phyloP scores from a whole-genome alignment of 1,140 invertebrate genomes.

The Papilio aristodemus region DNA sequence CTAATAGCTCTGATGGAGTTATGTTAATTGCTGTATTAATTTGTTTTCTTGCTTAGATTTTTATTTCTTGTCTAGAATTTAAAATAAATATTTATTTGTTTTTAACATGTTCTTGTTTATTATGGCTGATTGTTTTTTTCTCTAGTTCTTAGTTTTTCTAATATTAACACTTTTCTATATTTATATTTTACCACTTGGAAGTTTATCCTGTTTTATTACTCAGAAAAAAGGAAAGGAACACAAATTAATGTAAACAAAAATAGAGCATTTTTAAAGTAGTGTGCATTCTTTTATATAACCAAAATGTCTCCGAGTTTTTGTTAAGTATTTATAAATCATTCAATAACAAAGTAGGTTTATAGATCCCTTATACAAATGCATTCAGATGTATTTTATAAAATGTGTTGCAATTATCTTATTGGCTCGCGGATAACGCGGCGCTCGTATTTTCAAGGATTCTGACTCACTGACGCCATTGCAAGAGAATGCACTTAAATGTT shows the following conservation, averaged over 20 bases:
- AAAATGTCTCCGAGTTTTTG: too few relatives aligned
- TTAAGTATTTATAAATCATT: neutral
- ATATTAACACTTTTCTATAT: neutral
- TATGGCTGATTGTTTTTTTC: neutral
- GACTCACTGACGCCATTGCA: conserved; percentile 33
- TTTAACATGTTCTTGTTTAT: neutral
- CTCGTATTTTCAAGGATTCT: conserved; percentile 30
- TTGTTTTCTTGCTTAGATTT: conserved; percentile 12
- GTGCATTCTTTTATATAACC: too few relatives aligned
- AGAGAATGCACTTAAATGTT: conserved; percentile 32
- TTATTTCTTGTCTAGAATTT: neutral
- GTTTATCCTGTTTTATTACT: too few relatives aligned
- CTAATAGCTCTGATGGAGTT: conserved; percentile 18
- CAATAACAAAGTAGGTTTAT: neutral
- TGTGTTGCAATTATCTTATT: conserved; percentile 27
- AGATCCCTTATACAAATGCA: neutral
- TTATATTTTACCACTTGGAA: too few relatives aligned
- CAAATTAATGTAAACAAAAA: too few relatives aligned
- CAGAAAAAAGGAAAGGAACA: too few relatives aligned
- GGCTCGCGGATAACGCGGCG: conserved; percentile 17
- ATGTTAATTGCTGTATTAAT: conserved; percentile 6
- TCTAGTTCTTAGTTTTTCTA: neutral
- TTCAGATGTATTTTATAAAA: conserved; percentile 17
- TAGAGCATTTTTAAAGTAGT: too few relatives aligned
- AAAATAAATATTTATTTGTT: neutral